Base-by-base conservation (phyloP, 2,113 vertebrate genomes). In the Casuarius casuarius region DNA sequence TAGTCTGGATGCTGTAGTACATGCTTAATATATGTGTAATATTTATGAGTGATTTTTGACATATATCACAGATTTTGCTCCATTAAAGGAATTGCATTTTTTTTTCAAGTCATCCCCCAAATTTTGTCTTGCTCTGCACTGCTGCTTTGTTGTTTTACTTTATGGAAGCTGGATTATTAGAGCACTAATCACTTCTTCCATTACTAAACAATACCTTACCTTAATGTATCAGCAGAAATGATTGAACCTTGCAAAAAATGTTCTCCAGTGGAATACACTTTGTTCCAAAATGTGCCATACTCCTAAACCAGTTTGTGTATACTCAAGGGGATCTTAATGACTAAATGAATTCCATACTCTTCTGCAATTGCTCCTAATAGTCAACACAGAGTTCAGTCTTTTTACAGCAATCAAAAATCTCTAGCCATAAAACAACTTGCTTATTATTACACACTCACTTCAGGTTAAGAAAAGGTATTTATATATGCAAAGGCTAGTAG, bases 281-380 rank as follows among this genome's bases (percentile, higher is more conserved):
- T 18, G 21, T 19, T 78, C n/a, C 35, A 0, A 2, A 65, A 26
- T 9, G 7, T 18, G 14, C 29, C 22, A 0, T 20, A 11, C 59
- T 40, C 42, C 61, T 51, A 75, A 63, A 63, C 18, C 2, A 3
- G 8, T 63, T 63, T 71, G 11, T 82, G 29, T 74, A 63, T 71
- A 46, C 58, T 79, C 73, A 68, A 70, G 56, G 31, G 56, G 29
- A 65, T 68, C 48, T 29, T 70, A 21, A 52, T 70, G 79, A 51
- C 28, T 80, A 12, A 44, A 44, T 44, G 44, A 44, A 42, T 79
- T 91, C 56, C 46, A 6, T 29, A 17, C 2, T 21, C 38, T 78
- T 90, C 56, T 73, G 33, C 25, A 72, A 5, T 63, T 81, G 28
- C n/a, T 88, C 29, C 48, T 84, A 28, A 35, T 63, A 88, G 31